Evolutionary conservation across 2,888 invertebrate genomes (phyloP).

Genomic region (Plemyria rubiginata): DNA sequence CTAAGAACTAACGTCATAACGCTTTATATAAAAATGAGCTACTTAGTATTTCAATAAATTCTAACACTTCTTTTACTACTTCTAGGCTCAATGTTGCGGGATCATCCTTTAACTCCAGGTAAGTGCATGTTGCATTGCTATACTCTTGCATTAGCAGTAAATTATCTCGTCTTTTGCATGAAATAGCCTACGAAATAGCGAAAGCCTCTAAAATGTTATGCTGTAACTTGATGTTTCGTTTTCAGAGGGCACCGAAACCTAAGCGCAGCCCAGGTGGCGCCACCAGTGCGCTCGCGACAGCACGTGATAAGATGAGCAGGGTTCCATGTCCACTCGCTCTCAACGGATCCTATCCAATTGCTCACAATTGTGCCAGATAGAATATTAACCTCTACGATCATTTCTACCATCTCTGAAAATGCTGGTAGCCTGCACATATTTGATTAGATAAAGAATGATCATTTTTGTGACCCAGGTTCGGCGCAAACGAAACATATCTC

Average conservation of each 20-base stretch:
- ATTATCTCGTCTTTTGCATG: too few species aligned
- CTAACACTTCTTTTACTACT: conserved; percentile 37
- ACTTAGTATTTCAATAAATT: neutral
- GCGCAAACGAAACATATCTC: too few species aligned
- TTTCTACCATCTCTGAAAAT: conserved; percentile 6
- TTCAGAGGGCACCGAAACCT: conserved; percentile 74
- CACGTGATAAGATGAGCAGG: conserved; percentile 78
- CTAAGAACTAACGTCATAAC: too few species aligned
- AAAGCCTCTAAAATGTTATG: neutral
- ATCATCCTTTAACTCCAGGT: conserved; percentile 82
- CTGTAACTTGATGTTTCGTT: neutral
- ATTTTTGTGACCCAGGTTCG: too few species aligned
- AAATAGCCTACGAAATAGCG: too few species aligned
- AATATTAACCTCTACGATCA: conserved; percentile 54
- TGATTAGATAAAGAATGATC: neutral
- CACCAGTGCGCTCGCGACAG: conserved; percentile 43
- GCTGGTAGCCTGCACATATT: conserved; percentile 10
- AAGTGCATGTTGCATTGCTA: too few species aligned
- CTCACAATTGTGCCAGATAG: conserved; percentile 83
- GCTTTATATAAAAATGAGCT: too few species aligned
- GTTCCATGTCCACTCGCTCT: conserved; percentile 66
- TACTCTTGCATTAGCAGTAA: too few species aligned
- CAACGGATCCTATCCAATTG: conserved; percentile 66
- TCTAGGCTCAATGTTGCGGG: conserved; percentile 81
- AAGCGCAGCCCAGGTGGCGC: conserved; percentile 51